Evolutionary conservation across 1,140 invertebrate genomes (phyloP), one percentile per base, ranked within the genome.

Genomic region (Drosophila lacteicornis): DNA sequence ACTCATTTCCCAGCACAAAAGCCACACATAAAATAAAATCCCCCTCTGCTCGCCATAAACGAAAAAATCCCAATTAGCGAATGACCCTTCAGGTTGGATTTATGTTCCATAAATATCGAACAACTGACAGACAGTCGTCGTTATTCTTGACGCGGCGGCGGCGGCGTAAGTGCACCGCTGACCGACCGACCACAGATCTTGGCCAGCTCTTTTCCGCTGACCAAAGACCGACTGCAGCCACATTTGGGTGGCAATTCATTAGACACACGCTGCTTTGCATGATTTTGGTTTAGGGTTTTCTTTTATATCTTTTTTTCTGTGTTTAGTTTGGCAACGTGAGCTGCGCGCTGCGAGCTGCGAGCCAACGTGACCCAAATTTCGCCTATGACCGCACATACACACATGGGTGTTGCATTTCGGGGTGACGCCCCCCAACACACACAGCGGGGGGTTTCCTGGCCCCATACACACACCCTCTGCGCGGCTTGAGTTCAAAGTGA

Each of bases 401-500:
- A 36, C 43, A 47, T 27, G 53, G 36, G 15, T 30, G 60, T n/a
- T 56, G 57, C 70, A 57, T 47, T 69, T 65, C 73, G 69, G 75
- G 55, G 57, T 30, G 45, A 53, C 56, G 46, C 75, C 46, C 75
- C 43, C 53, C 33, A 38, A 12, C 57, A 17, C 79, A 12, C 53
- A n/a, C 80, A 61, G 71, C 76, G 65, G 76, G 83, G 62, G 46
- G 53, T 55, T 65, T 19, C 17, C 13, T 5, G 3, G 6, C 55
- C 22, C 43, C 42, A 13, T 12, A 38, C 36, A 30, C 50, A 36
- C 27, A 47, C 40, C 42, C 43, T 13, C 4, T 7, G 3, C 60
- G 84, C 84, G 84, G 84, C 84, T 62, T 51, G 81, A 88, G 85
- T 88, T 88, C 84, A 88, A 88, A 90, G 85, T 84, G 77, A 90